Conservation (phyloP, 2,113 vertebrate species). For the Talpa occidentalis region DNA sequence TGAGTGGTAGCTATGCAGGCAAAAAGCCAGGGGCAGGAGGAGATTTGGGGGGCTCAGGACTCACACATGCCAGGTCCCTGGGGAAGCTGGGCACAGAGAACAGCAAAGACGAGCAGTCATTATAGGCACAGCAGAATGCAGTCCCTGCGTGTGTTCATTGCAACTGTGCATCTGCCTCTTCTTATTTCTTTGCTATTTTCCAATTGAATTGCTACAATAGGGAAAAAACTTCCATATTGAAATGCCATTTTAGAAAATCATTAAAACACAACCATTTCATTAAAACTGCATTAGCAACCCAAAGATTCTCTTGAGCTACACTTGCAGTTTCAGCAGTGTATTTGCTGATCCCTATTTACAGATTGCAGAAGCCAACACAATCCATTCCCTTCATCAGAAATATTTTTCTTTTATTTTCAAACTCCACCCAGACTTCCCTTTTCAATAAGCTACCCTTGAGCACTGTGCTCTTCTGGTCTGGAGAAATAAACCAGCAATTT, state of each 20-base stretch:
- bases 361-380: background rate
- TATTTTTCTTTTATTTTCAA: slow-evolving; percentile 35
- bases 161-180: background rate
- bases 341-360: background rate
- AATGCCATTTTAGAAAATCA: slow-evolving; percentile 71
- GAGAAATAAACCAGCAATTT: background rate
- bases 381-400: background rate
- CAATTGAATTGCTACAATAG: slow-evolving; percentile 63
- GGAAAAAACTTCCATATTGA: slow-evolving; percentile 43
- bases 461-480: background rate
- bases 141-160: background rate
- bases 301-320: background rate
- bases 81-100: background rate
- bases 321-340: background rate
- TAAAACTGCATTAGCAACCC: slow-evolving; percentile 52
- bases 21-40: background rate
- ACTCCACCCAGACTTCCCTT: background rate
- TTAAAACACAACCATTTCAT: slow-evolving; percentile 66
- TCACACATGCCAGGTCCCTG: accelerated
- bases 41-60: background rate
- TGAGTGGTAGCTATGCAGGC: accelerated
- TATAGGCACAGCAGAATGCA: background rate
- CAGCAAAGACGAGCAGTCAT: background rate
- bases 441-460: background rate
- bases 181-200: slow-evolving; percentile 61